Percentiles rank a stretch among this genome's conserved stretches.
Evolutionary conservation across 2,113 vertebrate species (phyloP).

Genomic region (Galeopterus variegatus): DNA sequence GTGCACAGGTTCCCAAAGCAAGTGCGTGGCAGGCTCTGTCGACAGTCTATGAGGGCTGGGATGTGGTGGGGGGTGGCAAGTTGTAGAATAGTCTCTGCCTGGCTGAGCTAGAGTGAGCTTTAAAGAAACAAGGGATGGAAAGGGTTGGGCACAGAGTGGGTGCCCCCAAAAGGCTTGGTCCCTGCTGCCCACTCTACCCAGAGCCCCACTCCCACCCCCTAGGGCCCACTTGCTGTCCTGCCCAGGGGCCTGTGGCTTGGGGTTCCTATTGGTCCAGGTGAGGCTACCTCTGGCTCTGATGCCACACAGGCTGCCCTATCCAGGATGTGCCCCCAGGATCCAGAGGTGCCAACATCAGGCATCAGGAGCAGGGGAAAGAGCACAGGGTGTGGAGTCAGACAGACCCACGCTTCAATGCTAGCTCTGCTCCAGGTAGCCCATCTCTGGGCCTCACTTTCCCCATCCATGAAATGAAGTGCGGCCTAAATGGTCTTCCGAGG

Average conservation of each 20-base stretch:
- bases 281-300: background rate
- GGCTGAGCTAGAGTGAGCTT: background rate
- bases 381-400: background rate
- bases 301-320: background rate
- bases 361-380: background rate
- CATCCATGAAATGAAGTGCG: background rate
- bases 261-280: background rate
- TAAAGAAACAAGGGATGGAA: background rate
- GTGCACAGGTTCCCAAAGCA: background rate
- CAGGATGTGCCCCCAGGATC: background rate
- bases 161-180: background rate
- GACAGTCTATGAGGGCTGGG: background rate
- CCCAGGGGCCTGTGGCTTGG: background rate
- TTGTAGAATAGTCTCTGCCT: background rate
- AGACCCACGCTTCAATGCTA: background rate
- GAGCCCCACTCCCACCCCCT: background rate
- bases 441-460: background rate
- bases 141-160: background rate
- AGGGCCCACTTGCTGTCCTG: background rate
- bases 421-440: background rate
- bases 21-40: background rate
- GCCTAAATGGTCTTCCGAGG: background rate
- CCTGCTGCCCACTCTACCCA: background rate
- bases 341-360: background rate
- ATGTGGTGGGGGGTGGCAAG: too few relatives aligned